Conservation (phyloP, 1,140 invertebrate species). For the Lucilia cuprina region DNA sequence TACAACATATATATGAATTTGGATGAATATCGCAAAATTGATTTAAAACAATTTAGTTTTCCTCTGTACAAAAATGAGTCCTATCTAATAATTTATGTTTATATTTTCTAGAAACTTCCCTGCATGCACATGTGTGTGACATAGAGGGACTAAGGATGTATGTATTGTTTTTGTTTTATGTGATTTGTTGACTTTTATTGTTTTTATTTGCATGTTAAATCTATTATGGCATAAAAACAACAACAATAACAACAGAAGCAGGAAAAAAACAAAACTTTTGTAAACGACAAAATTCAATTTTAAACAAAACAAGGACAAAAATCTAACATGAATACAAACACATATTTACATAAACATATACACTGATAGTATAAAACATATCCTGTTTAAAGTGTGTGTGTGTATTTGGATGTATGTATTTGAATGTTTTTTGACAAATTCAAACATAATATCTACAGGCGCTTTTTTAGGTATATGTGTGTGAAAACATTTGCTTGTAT, state of each 20-base stretch:
- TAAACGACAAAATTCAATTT: slow-evolving; percentile 8
- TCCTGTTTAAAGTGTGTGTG: not conserved
- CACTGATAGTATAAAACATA: not conserved
- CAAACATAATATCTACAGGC: not conserved
- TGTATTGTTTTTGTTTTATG: not conserved
- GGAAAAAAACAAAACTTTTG: not conserved
- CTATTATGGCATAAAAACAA: not conserved
- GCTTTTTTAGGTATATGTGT: not conserved
- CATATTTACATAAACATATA: not conserved
- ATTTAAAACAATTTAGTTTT: too few relatives aligned
- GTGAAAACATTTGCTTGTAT: not conserved
- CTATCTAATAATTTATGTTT: too few relatives aligned
- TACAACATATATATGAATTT: too few relatives aligned
- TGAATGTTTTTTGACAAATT: not conserved
- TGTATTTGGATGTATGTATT: not conserved
- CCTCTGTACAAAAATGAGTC: too few relatives aligned
- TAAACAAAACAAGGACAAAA: not conserved
- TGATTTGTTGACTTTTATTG: slow-evolving; percentile 18
- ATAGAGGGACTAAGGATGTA: too few relatives aligned
- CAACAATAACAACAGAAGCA: not conserved
- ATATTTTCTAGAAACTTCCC: too few relatives aligned
- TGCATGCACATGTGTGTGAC: too few relatives aligned
- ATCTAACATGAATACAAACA: not conserved
- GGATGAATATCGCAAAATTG: too few relatives aligned
- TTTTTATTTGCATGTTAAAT: slow-evolving; percentile 8